Evolutionary conservation across 2,888 invertebrate genomes (phyloP), one percentile per base, ranked within the genome.

Genomic region (Notocelia uddmanniana): DNA sequence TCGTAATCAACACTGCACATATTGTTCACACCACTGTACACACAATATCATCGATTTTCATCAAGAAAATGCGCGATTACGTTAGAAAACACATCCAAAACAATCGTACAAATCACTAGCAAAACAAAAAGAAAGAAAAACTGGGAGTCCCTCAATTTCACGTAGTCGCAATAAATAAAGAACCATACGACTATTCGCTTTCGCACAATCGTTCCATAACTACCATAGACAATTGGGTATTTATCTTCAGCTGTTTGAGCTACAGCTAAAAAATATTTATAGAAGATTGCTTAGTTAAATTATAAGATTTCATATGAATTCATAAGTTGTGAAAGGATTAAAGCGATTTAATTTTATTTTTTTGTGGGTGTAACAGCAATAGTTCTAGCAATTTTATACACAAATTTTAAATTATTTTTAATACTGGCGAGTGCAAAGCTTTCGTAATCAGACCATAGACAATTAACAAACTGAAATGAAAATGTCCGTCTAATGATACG

Each of bases 401-500:
- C 0, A 11, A 13, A 45, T 57, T 58, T 55, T 68, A 3, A 2
- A 37, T 31, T 21, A 55, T 58, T 71, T 71, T 68, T 57, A 50
- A 31, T 48, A 59, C 66, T 69, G 68, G 69, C 67, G 37, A 55
- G 41, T 37, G 57, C 41, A 26, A 26, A 52, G 73, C 74, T 75
- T 75, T 75, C 75, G 74, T 73, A 76, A 75, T 73, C 70, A 73
- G 63, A 73, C 80, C 89, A 90, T 87, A 91, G 91, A 91, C 90
- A 90, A 89, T 85, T 83, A 89, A 86, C 87, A 89, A 92, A 89
- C 81, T 85, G 81, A 88, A 89, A 90, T 88, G 88, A 92, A 92
- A 89, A 93, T 93, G 93, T 93, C 93, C 91, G 93, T 90, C 92
- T 89, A 85, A 88, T 86, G 86, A 89, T 87, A 89, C 85, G 89